phyloP scores from a whole-genome alignment of 2,113 vertebrate species.

The Crotalus viridis region DNA sequence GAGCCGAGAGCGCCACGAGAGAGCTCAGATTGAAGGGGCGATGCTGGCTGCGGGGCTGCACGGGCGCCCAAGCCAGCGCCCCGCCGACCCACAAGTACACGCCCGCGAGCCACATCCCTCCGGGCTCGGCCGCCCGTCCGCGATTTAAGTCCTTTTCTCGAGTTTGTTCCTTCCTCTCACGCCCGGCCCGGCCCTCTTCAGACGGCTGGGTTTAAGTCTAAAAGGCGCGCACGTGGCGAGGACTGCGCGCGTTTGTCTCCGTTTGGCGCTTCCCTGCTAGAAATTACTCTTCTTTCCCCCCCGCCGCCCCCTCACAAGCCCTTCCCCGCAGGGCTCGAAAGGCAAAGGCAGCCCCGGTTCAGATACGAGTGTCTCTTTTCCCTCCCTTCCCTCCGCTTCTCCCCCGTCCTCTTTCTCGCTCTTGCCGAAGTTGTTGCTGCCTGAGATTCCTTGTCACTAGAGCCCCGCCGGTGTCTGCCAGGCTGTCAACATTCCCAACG shows the following conservation, averaged over 20 bases:
- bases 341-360: conserved; percentile 23
- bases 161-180: neutral
- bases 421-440: conserved; percentile 63
- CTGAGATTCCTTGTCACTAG: conserved; percentile 74
- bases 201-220: neutral
- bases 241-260: neutral
- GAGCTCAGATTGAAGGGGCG: conserved; percentile 53
- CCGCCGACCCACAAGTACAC: conserved; percentile 67
- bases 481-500: conserved; percentile 81
- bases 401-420: conserved; percentile 27
- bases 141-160: conserved; percentile 40
- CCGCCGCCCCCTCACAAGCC: conserved; percentile 14
- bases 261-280: conserved; percentile 11
- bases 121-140: conserved; percentile 2
- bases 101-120: conserved; percentile 69
- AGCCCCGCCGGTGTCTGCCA: conserved; percentile 74
- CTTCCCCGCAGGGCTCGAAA: conserved; percentile 59
- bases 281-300: neutral
- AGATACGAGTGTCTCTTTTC: neutral
- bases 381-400: conserved; percentile 33
- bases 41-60: conserved; percentile 29
- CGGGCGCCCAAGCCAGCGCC: conserved; percentile 58
- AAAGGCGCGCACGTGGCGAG: conserved; percentile 23
- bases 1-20: conserved; percentile 38
- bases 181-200: no score